Conservation (phyloP, 1,140 invertebrate species). For the Pentalonia nigronervosa region DNA sequence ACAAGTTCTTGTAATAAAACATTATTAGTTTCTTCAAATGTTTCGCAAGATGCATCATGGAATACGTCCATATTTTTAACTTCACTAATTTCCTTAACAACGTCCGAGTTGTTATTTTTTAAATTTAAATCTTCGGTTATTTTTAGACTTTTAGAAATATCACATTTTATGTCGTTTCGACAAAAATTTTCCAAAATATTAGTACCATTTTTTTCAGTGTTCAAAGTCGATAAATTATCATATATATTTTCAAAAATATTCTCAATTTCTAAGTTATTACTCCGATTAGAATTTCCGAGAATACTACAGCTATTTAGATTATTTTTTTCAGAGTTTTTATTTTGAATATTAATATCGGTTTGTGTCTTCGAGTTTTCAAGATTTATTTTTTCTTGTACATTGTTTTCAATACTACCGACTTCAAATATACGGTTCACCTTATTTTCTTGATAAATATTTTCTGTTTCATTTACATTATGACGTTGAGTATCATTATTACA, state of each 20-base stretch:
- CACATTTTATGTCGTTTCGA: background rate
- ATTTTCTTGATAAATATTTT: background rate
- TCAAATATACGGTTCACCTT: background rate
- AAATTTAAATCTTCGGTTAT: background rate
- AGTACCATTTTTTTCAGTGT: background rate
- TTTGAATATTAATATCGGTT: background rate
- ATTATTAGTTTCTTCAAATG: background rate
- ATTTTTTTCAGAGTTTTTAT: background rate
- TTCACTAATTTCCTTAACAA: background rate
- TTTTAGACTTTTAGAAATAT: background rate
- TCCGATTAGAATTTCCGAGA: background rate
- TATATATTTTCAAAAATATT: constrained; percentile 28
- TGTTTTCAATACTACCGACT: too few relatives aligned
- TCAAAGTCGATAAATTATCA: background rate
- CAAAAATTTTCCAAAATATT: background rate
- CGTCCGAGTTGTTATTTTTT: background rate
- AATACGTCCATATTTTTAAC: background rate
- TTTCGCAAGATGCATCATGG: background rate
- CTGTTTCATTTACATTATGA: background rate
- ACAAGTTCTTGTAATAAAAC: background rate
- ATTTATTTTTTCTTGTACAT: background rate
- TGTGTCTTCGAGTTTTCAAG: background rate
- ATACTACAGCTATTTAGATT: background rate
- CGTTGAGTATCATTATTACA: background rate
- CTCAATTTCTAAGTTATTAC: background rate